phyloP scores from a whole-genome alignment of 1,140 invertebrate genomes.

The Arctopsyche grandis region DNA sequence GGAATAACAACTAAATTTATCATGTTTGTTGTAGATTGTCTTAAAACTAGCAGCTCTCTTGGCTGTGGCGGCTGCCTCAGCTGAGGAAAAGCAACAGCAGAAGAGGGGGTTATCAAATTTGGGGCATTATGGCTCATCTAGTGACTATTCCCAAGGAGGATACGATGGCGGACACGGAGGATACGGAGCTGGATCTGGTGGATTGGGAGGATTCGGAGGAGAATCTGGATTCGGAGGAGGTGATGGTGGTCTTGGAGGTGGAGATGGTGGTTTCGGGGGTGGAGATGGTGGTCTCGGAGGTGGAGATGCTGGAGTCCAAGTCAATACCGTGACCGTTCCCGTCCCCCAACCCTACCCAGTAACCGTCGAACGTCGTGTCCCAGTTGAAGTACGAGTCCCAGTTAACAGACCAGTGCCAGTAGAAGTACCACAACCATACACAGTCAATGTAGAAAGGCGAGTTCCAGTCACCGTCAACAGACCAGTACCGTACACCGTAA shows the following conservation, averaged over 20 bases:
- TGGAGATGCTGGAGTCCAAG: slow-evolving; percentile 30
- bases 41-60: slow-evolving; percentile 36
- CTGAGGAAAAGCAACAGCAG: slow-evolving; percentile 49
- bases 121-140: slow-evolving; percentile 1
- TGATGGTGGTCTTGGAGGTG: slow-evolving; percentile 21
- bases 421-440: slow-evolving; percentile 65
- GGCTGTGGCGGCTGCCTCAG: slow-evolving; percentile 40
- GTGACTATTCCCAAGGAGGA: slow-evolving; percentile 30
- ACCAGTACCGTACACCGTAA: slow-evolving; percentile 65
- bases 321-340: slow-evolving; percentile 56
- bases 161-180: slow-evolving; percentile 30
- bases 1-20: neutral
- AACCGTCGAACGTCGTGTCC: slow-evolving; percentile 57
- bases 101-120: slow-evolving; percentile 51
- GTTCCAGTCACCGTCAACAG: slow-evolving; percentile 64
- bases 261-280: neutral
- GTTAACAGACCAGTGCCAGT: slow-evolving; percentile 69
- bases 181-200: no score
- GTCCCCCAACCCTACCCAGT: slow-evolving; percentile 61
- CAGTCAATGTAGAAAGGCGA: slow-evolving; percentile 64
- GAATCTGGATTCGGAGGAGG: slow-evolving; percentile 29
- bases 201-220: no score
- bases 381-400: slow-evolving; percentile 57
- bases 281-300: neutral
- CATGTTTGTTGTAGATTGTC: slow-evolving; percentile 33